Evolutionary conservation across 1,140 invertebrate genomes (phyloP).

Genomic region (Trialeurodes vaporariorum): DNA sequence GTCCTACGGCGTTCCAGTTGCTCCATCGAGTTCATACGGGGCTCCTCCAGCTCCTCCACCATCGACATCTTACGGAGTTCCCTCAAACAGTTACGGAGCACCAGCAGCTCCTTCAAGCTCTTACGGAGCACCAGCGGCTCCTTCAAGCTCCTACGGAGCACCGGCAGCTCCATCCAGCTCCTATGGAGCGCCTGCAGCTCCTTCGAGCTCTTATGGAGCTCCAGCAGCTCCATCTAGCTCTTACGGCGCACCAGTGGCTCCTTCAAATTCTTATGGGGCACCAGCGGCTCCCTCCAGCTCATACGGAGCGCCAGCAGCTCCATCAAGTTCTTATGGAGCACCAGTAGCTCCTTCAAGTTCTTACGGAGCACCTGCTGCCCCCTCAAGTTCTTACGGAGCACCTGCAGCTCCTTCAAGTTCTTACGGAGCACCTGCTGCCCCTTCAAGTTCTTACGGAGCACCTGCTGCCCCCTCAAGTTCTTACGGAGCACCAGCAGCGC

Average conservation of each 20-base stretch:
- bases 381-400: slow-evolving; percentile 17
- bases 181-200: slow-evolving; percentile 7
- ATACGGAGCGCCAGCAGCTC: slow-evolving; percentile 22
- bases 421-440: slow-evolving; percentile 19
- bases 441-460: slow-evolving; percentile 12
- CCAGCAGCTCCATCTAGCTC: slow-evolving; percentile 13
- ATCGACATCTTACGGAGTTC: slow-evolving; percentile 17
- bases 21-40: slow-evolving; percentile 35
- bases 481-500: slow-evolving; percentile 9
- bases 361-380: slow-evolving; percentile 22
- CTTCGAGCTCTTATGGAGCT: slow-evolving; percentile 11
- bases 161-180: slow-evolving; percentile 8
- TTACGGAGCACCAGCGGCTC: neutral
- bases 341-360: slow-evolving; percentile 20
- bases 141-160: slow-evolving; percentile 4
- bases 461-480: slow-evolving; percentile 15
- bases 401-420: slow-evolving; percentile 15
- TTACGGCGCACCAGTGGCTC: slow-evolving; percentile 6
- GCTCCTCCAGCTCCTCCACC: slow-evolving; percentile 33
- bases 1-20: slow-evolving; percentile 33
- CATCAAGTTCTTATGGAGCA: slow-evolving; percentile 27
- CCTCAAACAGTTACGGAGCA: slow-evolving; percentile 7
- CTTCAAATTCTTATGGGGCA: slow-evolving; percentile 12
- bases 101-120: slow-evolving; percentile 2
- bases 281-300: slow-evolving; percentile 15